A percentile compares a stretch with the other conserved stretches of the same genome.
Evolutionary conservation across 2,888 invertebrate genomes (phyloP).

Genomic region (Hypomecis atomaria): DNA sequence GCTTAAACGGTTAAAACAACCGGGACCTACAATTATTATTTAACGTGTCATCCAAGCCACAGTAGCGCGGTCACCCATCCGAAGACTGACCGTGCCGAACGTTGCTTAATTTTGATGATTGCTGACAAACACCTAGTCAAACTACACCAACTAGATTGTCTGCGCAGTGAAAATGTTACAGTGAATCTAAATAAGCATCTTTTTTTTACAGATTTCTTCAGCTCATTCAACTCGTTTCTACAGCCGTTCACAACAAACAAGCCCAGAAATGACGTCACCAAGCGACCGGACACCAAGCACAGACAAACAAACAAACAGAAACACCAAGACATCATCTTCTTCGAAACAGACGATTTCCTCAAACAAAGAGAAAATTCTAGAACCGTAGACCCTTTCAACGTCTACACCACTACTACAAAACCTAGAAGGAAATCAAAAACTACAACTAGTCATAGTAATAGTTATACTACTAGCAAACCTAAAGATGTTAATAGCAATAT

Average conservation of each 20-base stretch:
- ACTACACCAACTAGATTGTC: too few relatives aligned
- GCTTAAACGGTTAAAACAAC: too few relatives aligned
- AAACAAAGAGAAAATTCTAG: constrained; percentile 24
- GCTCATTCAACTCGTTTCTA: constrained; percentile 59
- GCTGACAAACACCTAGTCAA: too few relatives aligned
- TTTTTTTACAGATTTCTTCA: constrained; percentile 63
- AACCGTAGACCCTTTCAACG: constrained; percentile 20
- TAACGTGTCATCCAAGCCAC: too few relatives aligned
- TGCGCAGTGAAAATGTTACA: too few relatives aligned
- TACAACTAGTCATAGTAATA: constrained; percentile 20
- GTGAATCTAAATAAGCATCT: not conserved
- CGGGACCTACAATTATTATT: too few relatives aligned
- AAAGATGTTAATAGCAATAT: constrained; percentile 13
- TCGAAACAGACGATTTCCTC: constrained; percentile 42
- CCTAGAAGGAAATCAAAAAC: constrained; percentile 47
- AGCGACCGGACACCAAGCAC: constrained; percentile 26
- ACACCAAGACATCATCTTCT: constrained; percentile 35
- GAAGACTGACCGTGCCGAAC: too few relatives aligned
- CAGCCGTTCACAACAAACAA: constrained; percentile 48
- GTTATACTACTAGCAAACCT: constrained; percentile 11
- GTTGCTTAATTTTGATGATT: too few relatives aligned
- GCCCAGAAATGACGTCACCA: constrained; percentile 35
- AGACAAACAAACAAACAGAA: constrained; percentile 39
- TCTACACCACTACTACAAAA: constrained; percentile 47
- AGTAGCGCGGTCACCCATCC: too few relatives aligned